These are phyloP conservation scores for Psammodynastes pulverulentus DNA, from an alignment of 2,113 vertebrate genomes.

Conservation along the genomic window DNA sequence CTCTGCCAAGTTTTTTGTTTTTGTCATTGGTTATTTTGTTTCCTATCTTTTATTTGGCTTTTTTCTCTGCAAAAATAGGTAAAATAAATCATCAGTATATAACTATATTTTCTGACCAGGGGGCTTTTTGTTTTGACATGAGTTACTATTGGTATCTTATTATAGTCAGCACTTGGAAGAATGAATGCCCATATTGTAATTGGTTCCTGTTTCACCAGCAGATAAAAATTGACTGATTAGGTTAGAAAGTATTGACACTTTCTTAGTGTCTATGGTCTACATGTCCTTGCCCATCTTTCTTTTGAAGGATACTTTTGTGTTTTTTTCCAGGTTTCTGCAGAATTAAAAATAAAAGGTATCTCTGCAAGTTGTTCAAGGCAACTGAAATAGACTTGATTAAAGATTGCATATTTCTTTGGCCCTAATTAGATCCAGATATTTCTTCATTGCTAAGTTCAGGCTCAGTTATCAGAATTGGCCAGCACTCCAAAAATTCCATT, in stretches of 20 bases:
- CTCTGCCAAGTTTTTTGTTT: background rate
- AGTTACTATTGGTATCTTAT: background rate
- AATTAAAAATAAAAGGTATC: background rate
- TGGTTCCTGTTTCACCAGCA: background rate
- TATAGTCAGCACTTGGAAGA: background rate
- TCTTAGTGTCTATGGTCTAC: background rate
- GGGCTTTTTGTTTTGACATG: background rate
- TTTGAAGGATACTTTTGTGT: background rate
- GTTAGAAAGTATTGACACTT: background rate
- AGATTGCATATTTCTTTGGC: background rate
- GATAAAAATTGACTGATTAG: background rate
- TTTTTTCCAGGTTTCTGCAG: background rate
- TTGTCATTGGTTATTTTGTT: background rate
- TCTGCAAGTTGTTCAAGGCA: background rate
- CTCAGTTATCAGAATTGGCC: background rate
- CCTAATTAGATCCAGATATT: background rate
- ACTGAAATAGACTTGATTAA: background rate
- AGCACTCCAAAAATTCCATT: background rate
- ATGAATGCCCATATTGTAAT: background rate
- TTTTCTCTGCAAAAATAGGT: background rate
- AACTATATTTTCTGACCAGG: background rate
- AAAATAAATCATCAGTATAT: background rate
- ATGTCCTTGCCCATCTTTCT: background rate
- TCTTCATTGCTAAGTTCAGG: background rate
- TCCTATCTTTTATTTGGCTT: background rate